These are phyloP conservation scores for Drosophila atripex DNA, from an alignment of 2,888 invertebrate genomes.

Conservation along the genomic window DNA sequence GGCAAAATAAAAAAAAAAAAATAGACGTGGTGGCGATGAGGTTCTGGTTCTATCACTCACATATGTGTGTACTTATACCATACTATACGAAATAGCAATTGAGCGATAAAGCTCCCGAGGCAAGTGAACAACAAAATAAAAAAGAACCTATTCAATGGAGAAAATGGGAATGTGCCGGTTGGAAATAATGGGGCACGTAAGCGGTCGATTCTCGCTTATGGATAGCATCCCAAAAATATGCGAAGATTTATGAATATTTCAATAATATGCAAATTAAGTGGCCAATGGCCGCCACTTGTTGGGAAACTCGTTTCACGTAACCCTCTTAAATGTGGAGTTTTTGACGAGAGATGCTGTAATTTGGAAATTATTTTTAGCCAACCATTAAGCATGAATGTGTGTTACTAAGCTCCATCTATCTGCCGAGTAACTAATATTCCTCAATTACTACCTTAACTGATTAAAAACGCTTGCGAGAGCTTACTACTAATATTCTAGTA, in stretches of 20 bases:
- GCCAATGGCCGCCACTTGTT: not conserved
- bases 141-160: constrained; percentile 17
- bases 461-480: not conserved
- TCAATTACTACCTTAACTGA: not conserved
- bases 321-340: no score
- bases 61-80: constrained; percentile 5
- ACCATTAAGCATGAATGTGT: no score
- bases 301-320: constrained; percentile 34
- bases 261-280: constrained; percentile 62
- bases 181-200: constrained; percentile 25
- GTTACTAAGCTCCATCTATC: not conserved
- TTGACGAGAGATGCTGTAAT: constrained; percentile 9
- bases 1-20: no score
- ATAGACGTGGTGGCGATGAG: not conserved
- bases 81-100: constrained; percentile 29
- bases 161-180: constrained; percentile 23
- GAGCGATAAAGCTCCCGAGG: constrained; percentile 39
- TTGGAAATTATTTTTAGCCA: not conserved
- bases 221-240: constrained; percentile 43
- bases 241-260: constrained; percentile 45
- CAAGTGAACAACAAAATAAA: constrained; percentile 62
- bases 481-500: not conserved
- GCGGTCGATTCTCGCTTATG: constrained; percentile 16
- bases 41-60: constrained; percentile 11
- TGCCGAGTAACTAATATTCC: not conserved